Evolutionary conservation across 2,797 vertebrate genomes (phyloP).

Genomic region (Gallinago solitaria): DNA sequence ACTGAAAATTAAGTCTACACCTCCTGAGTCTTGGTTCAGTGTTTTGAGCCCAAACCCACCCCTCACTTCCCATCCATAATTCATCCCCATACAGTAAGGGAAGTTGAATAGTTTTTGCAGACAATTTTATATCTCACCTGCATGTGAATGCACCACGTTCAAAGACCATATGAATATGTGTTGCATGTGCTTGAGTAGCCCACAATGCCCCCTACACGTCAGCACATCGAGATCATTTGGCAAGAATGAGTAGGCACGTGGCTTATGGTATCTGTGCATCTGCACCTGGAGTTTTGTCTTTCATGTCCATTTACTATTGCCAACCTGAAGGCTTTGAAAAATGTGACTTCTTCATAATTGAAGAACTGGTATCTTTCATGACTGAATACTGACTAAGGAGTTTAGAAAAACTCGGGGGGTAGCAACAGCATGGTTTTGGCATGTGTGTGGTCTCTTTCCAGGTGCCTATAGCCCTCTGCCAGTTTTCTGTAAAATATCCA

Average conservation of each 20-base stretch:
- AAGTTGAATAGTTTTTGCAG: neutral
- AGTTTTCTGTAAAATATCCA: neutral
- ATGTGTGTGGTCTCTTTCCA: neutral
- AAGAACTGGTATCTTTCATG: neutral
- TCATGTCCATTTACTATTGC: neutral
- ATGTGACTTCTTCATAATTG: neutral
- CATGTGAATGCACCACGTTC: neutral
- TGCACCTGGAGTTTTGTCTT: neutral
- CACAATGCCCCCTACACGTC: too few species aligned
- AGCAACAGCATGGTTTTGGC: neutral
- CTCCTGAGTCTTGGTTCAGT: neutral
- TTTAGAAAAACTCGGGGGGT: neutral
- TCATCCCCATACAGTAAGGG: neutral
- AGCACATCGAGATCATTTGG: neutral
- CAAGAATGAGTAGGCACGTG: neutral
- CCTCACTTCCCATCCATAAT: rapidly evolving
- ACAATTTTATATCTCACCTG: neutral
- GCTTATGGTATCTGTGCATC: neutral
- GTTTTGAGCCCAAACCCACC: neutral
- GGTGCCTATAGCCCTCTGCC: neutral
- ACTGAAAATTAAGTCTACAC: neutral
- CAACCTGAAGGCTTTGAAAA: neutral
- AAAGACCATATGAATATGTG: neutral
- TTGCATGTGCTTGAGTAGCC: neutral
- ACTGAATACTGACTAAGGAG: neutral